Percentiles rank a stretch among this genome's conserved stretches.
Conservation (phyloP, 2,888 invertebrate genomes). For the Aricia artaxerxes region DNA sequence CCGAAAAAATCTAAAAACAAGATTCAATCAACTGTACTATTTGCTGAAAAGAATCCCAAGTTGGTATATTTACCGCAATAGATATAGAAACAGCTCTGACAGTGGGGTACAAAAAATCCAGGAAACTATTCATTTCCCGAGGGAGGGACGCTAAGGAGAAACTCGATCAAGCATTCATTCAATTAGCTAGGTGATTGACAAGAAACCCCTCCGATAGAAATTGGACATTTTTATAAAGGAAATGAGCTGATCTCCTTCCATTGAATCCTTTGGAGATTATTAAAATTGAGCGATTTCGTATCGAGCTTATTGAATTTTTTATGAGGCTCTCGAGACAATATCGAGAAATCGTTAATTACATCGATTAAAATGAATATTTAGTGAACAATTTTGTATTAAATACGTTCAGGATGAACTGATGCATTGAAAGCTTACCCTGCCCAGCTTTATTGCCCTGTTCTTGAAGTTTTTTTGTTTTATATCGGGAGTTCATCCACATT, state of each 20-base stretch:
- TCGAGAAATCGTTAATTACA: not conserved
- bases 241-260: constrained; percentile 23
- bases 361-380: not conserved
- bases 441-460: not conserved
- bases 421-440: too few relatives aligned
- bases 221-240: constrained; percentile 30
- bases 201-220: constrained; percentile 41
- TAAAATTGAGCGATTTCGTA: constrained; percentile 18
- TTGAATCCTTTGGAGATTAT: constrained; percentile 30
- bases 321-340: not conserved
- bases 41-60: not conserved
- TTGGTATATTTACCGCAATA: not conserved
- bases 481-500: too few relatives aligned
- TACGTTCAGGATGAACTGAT: too few relatives aligned
- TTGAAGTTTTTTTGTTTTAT: too few relatives aligned
- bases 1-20: not conserved
- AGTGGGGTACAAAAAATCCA: constrained; percentile 38
- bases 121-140: constrained; percentile 58
- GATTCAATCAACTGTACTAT: not conserved
- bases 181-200: constrained; percentile 64
- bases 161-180: constrained; percentile 66
- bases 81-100: not conserved
- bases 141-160: constrained; percentile 50
- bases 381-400: not conserved
- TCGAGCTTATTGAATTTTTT: constrained; percentile 9